Evolutionary conservation across 1,140 invertebrate genomes (phyloP).

Genomic region (Neodiprion virginianus): DNA sequence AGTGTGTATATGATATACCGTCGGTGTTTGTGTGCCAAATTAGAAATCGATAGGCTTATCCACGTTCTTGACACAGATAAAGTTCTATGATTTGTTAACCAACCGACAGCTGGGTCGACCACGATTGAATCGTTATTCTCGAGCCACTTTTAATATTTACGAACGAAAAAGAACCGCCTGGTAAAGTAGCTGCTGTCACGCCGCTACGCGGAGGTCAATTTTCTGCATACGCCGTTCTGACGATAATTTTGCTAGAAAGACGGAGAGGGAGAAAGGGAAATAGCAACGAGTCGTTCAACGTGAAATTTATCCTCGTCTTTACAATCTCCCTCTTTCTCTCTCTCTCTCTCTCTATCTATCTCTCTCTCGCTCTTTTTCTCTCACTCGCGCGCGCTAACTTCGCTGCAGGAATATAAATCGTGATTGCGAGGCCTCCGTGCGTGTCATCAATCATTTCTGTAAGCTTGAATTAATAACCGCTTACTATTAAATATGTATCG

Average conservation of each 20-base stretch:
- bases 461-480: slow-evolving; percentile 50
- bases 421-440: slow-evolving; percentile 18
- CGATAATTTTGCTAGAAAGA: no score
- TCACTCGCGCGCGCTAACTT: background rate
- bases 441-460: slow-evolving; percentile 47
- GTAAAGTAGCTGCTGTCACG: no score
- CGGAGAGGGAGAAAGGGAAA: no score
- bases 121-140: background rate
- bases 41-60: slow-evolving; percentile 1
- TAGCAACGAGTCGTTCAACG: no score
- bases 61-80: slow-evolving; percentile 1
- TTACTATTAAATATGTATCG: slow-evolving; percentile 50
- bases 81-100: background rate
- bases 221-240: no score
- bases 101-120: slow-evolving; percentile 6
- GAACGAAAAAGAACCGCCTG: no score
- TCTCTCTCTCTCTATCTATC: no score
- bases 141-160: no score
- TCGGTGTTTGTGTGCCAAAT: slow-evolving; percentile 1
- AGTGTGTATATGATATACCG: background rate
- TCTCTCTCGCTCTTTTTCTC: background rate
- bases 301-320: no score
- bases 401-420: slow-evolving; percentile 33
- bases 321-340: no score
- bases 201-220: no score